Evolutionary conservation across 2,888 invertebrate species (phyloP), one percentile per base, ranked within the genome.

Genomic region (Notocelia uddmanniana): DNA sequence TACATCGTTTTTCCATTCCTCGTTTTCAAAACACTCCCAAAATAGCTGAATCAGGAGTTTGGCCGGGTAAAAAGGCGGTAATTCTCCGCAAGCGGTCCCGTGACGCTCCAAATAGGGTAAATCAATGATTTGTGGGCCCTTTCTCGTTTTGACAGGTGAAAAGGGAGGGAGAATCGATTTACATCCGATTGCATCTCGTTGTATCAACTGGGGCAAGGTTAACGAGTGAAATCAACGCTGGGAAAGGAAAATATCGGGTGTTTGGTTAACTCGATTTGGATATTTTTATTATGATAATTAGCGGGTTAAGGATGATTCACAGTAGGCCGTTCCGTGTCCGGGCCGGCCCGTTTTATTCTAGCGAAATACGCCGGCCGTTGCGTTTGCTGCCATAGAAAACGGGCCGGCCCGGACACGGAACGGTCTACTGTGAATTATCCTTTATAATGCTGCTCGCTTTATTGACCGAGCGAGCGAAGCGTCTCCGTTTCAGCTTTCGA

Each of bases 91-190:
- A 66, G 26, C 26, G 58, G 34, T 50, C 57, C 64, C 68, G 59
- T 18, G 13, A 19, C 70, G 70, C 57, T 57, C 26, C 58, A 34
- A 68, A 54, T 54, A 52, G 73, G 52, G 63, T 64, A 73, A 64
- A 69, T 73, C 69, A 73, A 69, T 73, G 73, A 73, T 73, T 73
- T 69, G 73, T 73, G 69, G 52, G 45, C 64, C 58, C 58, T 63
- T 58, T 69, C 69, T 45, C 48, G 68, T 58, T 71, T 66, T 71
- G 71, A 71, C 71, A 71, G 71, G 71, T 66, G 59, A 70, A 62
- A 55, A 59, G 31, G 74, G 71, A 48, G 58, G 73, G 57, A 41
- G 37, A 69, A 73, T 66, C 73, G 73, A 73, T 73, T 73, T 60
- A 69, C 69, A 59, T 58, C 64, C 69, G 64, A 73, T 69, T 73